These are phyloP conservation scores for Erinaceus europaeus DNA, from an alignment of 2,113 vertebrate species.

Conservation along the genomic window DNA sequence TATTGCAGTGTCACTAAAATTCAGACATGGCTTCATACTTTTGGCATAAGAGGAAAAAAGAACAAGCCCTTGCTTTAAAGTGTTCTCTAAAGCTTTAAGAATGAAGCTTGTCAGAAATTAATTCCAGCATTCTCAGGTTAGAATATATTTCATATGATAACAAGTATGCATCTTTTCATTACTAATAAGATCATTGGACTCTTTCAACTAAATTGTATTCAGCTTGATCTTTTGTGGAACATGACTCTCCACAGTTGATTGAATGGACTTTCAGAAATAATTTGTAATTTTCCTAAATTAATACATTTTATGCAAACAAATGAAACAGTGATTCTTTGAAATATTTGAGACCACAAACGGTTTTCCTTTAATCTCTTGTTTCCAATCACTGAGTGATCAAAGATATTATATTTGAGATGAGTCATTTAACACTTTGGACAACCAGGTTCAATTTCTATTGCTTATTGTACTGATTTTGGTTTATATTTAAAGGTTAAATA, in stretches of 20 bases:
- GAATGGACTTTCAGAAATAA: slow-evolving; percentile 72
- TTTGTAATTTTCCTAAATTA: slow-evolving; percentile 80
- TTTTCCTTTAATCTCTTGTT: slow-evolving; percentile 71
- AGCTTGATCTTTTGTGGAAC: slow-evolving; percentile 68
- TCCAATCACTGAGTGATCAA: slow-evolving; percentile 77
- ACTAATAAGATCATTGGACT: slow-evolving; percentile 66
- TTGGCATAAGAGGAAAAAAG: background rate
- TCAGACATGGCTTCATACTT: slow-evolving; percentile 25
- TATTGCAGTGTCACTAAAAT: background rate
- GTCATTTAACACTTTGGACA: slow-evolving; percentile 73
- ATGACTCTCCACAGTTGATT: slow-evolving; percentile 64
- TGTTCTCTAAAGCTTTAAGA: slow-evolving; percentile 44
- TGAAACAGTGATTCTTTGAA: slow-evolving; percentile 79
- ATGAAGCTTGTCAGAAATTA: slow-evolving; percentile 56
- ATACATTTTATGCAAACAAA: slow-evolving; percentile 80
- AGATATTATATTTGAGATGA: slow-evolving; percentile 73
- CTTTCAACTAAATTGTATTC: slow-evolving; percentile 49
- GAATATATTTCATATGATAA: slow-evolving; percentile 65
- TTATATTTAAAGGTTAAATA: slow-evolving; percentile 25
- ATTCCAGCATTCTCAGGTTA: slow-evolving; percentile 62
- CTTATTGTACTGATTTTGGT: background rate
- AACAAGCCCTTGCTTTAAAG: slow-evolving; percentile 41
- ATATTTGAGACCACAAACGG: slow-evolving; percentile 71
- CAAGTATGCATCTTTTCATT: slow-evolving; percentile 73
- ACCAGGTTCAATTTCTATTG: slow-evolving; percentile 50